These are phyloP conservation scores for Pogonus chalceus DNA, from an alignment of 1,140 invertebrate species.

Conservation along the genomic window DNA sequence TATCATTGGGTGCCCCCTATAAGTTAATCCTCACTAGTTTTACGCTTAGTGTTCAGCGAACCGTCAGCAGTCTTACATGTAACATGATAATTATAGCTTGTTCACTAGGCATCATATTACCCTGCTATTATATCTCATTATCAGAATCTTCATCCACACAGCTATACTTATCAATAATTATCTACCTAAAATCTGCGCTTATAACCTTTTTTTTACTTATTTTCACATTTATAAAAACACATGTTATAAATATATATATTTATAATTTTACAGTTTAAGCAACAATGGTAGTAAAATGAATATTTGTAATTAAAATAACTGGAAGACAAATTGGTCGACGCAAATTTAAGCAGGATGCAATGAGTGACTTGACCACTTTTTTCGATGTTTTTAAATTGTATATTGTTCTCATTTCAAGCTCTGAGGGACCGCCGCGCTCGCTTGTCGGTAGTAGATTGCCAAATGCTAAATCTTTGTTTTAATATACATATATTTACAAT, in stretches of 20 bases:
- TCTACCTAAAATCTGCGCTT: too few relatives aligned
- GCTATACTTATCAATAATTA: not conserved
- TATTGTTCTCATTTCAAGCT: not conserved
- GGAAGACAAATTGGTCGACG: not conserved
- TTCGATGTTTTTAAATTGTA: not conserved
- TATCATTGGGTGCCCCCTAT: too few relatives aligned
- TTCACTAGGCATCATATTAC: not conserved
- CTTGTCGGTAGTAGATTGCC: not conserved
- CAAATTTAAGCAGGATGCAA: not conserved
- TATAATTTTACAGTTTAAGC: not conserved
- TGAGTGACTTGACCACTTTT: not conserved
- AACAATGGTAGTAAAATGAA: not conserved
- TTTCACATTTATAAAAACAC: not conserved
- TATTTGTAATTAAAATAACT: not conserved
- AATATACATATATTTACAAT: not conserved
- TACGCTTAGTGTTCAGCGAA: too few relatives aligned
- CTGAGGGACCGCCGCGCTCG: not conserved
- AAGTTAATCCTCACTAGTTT: too few relatives aligned
- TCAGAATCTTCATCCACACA: not conserved
- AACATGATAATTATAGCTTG: conserved; percentile 1
- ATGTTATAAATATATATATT: not conserved
- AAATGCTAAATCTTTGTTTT: not conserved
- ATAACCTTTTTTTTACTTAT: not conserved
- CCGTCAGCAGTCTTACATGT: too few relatives aligned
- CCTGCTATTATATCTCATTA: not conserved